Base-by-base conservation (phyloP, 2,113 vertebrate species). In the Neodon shergylaensis region DNA sequence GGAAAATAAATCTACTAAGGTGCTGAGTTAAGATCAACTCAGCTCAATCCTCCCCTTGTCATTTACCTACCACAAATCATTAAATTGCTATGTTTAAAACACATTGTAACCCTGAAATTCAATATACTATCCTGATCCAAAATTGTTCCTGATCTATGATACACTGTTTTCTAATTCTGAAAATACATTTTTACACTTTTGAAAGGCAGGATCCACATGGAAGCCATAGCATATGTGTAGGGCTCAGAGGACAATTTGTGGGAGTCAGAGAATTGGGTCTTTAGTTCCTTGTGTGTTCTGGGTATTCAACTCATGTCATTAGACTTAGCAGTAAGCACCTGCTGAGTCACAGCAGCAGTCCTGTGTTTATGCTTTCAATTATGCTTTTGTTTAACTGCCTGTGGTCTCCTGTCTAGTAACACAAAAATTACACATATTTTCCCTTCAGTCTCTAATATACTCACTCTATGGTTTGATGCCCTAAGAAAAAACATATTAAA, bases 91-190 rank as follows among this genome's bases (percentile, higher is more conserved):
- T 33, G 10, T 70, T 17, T 74, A 14, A 70, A 89, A 81, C 21
- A 95, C 28, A 14, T 28, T 87, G 17, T 63, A 88, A 33, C 78
- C 74, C 72, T 91, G 63, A 94, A 92, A 85, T 81, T 94, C 31
- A 85, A 3, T 84, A 70, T 70, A 14, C 3, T 79, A 2, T 76
- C 26, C 91, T 74, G 61, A 79, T 3, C 3, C 49, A 47, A 14
- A 31, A 44, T 87, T 61, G 16, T 94, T 33, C 33, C 33, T 65
- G 36, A 12, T 9, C 28, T 87, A 83, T 88, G 81, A 47, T 44
- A 33, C 8, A 61, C 8, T 44, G 14, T 81, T 88, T n/a, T 47
- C 81, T 77, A 61, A 89, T 65, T 94, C 26, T 44, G 89, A 84
- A 66, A 84, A 44, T 47, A 65, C 11, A 5, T 31, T 28, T 82